Evolutionary conservation across 2,888 invertebrate genomes (phyloP), one percentile per base, ranked within the genome.

Genomic region (Lycophotia porphyrea): DNA sequence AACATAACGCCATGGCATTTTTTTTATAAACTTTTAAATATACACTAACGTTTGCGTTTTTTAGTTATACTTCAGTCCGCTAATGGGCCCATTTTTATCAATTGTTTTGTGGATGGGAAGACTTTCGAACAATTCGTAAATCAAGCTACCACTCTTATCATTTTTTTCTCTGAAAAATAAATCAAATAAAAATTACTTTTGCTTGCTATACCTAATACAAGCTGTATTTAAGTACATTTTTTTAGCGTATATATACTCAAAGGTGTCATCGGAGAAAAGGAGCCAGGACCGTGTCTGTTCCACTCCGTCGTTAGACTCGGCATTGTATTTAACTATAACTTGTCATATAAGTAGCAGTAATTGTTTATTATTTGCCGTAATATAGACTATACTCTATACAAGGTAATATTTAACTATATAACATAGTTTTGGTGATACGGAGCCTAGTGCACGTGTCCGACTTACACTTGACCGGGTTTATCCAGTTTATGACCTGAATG

Each of bases 401-500:
- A 52, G 1, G 52, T n/a, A 5, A n/a, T 52, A 52, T n/a, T n/a
- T n/a, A 52, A 52, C n/a, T 11, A 5, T n/a, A 11, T 52, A 13
- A 5, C n/a, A 52, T n/a, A 52, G n/a, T n/a, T n/a, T n/a, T 11
- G n/a, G 11, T 52, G 52, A 52, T 11, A n/a, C n/a, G 4, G 1
- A n/a, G 13, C n/a, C 11, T n/a, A n/a, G 27, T n/a, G 13, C 24
- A 7, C 8, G 7, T 21, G 3, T 5, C 2, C 21, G 11, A 18
- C 21, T 66, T 47, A 21, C 15, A 58, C 5, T 34, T 39, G 0
- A 5, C 21, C 11, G n/a, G 39, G 31, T 49, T 63, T 66, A 39
- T 42, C 18, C 21, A 47, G 18, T 60, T 31, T 24, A 13, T 76
- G 27, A 76, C 52, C 58, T 44, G 58, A 69, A 82, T 66, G 34